Evolutionary conservation across 2,113 vertebrate genomes (phyloP).

Genomic region (Scolopax mira): DNA sequence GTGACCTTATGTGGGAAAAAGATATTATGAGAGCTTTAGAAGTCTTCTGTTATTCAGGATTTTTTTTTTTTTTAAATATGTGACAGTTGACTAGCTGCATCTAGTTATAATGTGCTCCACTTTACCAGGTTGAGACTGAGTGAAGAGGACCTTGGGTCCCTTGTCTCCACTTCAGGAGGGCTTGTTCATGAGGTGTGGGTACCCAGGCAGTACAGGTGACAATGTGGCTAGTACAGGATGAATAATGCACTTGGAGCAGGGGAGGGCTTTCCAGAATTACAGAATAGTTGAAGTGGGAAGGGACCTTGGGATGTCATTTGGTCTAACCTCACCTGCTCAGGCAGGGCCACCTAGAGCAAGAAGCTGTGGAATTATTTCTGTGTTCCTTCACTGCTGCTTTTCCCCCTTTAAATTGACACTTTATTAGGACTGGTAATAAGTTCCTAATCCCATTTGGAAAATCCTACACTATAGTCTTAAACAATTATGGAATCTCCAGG

Average conservation of each 20-base stretch:
- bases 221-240: neutral
- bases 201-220: neutral
- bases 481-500: neutral
- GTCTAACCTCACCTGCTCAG: neutral
- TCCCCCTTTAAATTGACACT: neutral
- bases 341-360: neutral
- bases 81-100: neutral
- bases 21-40: neutral
- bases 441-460: neutral
- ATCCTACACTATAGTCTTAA: neutral
- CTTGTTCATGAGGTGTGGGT: neutral
- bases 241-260: neutral
- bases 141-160: neutral
- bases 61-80: neutral
- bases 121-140: neutral
- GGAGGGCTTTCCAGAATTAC: neutral
- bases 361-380: neutral
- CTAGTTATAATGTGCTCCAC: neutral
- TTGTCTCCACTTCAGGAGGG: neutral
- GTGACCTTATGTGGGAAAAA: neutral
- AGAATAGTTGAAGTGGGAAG: neutral
- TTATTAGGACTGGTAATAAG: neutral
- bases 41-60: neutral
- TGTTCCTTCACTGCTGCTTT: neutral
- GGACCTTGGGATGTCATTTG: neutral